Base-by-base conservation (phyloP, 2,888 invertebrate species). In the Scaptomyza cyrtandrae region DNA sequence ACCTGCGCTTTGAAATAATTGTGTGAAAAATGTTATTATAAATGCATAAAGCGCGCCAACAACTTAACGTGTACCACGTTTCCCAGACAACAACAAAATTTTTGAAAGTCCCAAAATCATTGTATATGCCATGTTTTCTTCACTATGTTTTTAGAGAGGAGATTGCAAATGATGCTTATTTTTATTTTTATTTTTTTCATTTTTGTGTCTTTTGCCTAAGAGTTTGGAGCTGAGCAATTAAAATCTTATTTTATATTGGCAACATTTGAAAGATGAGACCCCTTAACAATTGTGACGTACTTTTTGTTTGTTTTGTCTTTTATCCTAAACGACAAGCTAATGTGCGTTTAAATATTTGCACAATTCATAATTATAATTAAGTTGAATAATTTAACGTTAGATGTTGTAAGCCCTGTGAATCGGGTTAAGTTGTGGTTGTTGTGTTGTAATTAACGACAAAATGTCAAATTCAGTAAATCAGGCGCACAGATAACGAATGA, bases 1-100 rank as follows among this genome's bases (percentile, higher is more conserved):
- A 60, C n/a, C 71, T 54, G 46, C 52, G 63, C 70, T 71, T 69
- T 64, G 44, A 84, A 80, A 73, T 62, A 84, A 86, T 71, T 83
- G 82, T 86, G 87, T 85, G 83, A 86, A 86, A 74, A 78, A 68
- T 69, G 31, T 59, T 65, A 78, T 73, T 81, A 74, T 65, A 75
- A 84, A 84, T 68, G 73, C 82, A 86, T 64, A 80, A 75, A 61
- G 58, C 53, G 63, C 53, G 41, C 45, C 44, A 45, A 52, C 58
- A 57, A 53, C 64, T 75, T 48, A 55, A 50, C 64, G 75, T 56
- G 45, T 46, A 35, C 39, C 37, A 39, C 39, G 64, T 63, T 84
- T 75, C 80, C 69, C 85, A 80, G 7, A 14, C 7, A 39, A 3
- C 33, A 58, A 33, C 43, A 54, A 55, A 31, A 35, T 61, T 85